Evolutionary conservation across 2,797 vertebrate species (phyloP), one percentile per base, ranked within the genome.

Genomic region (Morelia viridis): DNA sequence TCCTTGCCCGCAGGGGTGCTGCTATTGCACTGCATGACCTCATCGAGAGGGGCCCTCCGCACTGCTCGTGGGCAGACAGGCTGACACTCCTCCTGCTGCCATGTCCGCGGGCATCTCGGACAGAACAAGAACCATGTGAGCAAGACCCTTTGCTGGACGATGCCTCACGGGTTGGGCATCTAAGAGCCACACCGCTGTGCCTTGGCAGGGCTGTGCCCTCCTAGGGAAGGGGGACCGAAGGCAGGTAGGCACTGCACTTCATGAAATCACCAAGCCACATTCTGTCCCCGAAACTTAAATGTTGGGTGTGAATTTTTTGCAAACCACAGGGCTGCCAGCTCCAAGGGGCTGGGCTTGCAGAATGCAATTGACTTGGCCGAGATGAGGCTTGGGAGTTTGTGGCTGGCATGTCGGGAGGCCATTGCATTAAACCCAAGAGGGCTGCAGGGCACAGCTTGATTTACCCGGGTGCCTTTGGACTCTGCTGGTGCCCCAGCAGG

Each of bases 1-100:
- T 93, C 91, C 61, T 94, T 68, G 94, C 92, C 96, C 95, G 94
- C 87, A 83, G 35, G 41, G 53, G 5, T 35, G 91, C 95, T 89
- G 94, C 71, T 80, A 5, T 9, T 13, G 65, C 4, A 50, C 56
- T 15, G 11, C 31, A 31, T 58, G 61, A 0, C 19, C 53, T 31
- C 46, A 13, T 6, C 28, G 4, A 2, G 84, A 85, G 50, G 53
- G 84, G n/a, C 84, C n/a, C 46, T 85, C 50, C 12, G 1, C 13
- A 22, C 11, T 0, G 24, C 24, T 9, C 10, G 3, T 7, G 24
- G 1, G 15, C 12, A 53, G 41, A 5, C 80, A 53, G 46, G 46
- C 46, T 53, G 41, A 13, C 35, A 24, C 31, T 9, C 17, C 68
- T 76, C 31, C 31, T 22, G 31, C 17, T 19, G 17, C 68, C 15